Evolutionary conservation across 1,140 invertebrate species (phyloP).

Genomic region (Achatina immaculata): DNA sequence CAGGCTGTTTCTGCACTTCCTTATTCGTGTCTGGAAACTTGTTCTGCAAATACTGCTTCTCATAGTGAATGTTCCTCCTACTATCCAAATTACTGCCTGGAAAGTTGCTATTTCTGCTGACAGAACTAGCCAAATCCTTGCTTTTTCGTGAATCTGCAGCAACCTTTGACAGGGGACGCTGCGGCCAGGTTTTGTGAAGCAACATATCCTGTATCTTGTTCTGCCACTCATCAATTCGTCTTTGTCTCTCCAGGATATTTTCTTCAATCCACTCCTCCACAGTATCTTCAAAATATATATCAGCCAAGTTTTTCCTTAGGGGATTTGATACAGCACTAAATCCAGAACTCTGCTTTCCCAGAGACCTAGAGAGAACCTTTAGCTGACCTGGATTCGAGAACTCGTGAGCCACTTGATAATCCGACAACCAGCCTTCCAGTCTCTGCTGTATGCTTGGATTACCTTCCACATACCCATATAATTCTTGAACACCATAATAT

Average conservation of each 20-base stretch:
- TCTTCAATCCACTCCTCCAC: slow-evolving; percentile 46
- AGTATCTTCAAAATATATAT: slow-evolving; percentile 3
- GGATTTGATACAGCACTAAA: not conserved
- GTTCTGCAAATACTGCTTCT: not conserved
- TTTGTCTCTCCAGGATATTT: slow-evolving; percentile 34
- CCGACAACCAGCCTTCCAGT: slow-evolving; percentile 50
- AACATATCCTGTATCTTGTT: slow-evolving; percentile 32
- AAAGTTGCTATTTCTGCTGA: not conserved
- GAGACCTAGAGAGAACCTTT: slow-evolving; percentile 28
- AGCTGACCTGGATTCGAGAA: slow-evolving; percentile 51
- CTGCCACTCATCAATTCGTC: slow-evolving; percentile 14
- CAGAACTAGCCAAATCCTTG: not conserved
- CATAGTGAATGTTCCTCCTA: not conserved
- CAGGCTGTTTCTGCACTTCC: not conserved
- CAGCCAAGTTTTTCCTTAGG: slow-evolving; percentile 1
- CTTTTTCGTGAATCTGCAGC: not conserved
- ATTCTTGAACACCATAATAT: slow-evolving; percentile 42
- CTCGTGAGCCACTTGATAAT: slow-evolving; percentile 45
- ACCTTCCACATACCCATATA: slow-evolving; percentile 31
- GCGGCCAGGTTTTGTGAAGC: slow-evolving; percentile 25
- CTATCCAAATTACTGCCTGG: not conserved
- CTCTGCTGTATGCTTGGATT: not conserved
- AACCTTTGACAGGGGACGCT: slow-evolving; percentile 16
- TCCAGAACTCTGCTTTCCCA: not conserved
- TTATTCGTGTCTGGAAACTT: not conserved